Base-by-base conservation (phyloP, 2,113 vertebrate species). In the Zapornia atra region DNA sequence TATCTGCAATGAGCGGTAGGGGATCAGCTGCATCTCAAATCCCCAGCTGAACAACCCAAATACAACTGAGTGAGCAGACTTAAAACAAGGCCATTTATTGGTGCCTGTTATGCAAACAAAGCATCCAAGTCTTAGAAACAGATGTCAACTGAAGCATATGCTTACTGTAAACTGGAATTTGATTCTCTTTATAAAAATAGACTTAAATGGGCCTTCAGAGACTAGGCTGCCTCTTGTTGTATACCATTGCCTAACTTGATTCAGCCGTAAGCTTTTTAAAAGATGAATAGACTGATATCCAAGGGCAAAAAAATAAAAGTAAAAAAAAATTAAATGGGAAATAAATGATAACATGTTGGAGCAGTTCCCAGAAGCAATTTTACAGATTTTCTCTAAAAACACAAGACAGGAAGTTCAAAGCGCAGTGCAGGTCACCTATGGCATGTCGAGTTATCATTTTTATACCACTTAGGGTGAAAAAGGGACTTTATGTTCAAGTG, bases 311-410 rank as follows among this genome's bases (percentile, higher is more conserved):
- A 97, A 96, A 98, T 72, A 96, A 96, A 95, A 91, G 86, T 93
- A 96, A 97, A 97, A 97, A 97, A 98, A 98, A 98, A 99, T 98
- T 98, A 98, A 98, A 99, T 98, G 98, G 98, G 98, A 99, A 99
- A 99, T 98, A 98, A 99, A 99, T 98, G 98, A 98, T 98, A 98
- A 98, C 97, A 97, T 96, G 97, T 98, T 99, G 98, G 98, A 99
- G 98, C 98, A 98, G 98, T 98, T 99, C 98, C 99, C 98, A 98
- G 98, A 98, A 99, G 99, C 98, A 98, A 99, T 99, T 99, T 99
- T 98, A 97, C 96, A 96, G 97, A 96, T 98, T 98, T 97, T 97
- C 97, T 96, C 96, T 97, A 97, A 98, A 98, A 98, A 98, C 97
- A 98, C 91, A 97, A 98, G 98, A 98, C 98, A 98, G 97, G 97